Percentiles rank a stretch among this genome's conserved stretches.
phyloP scores from a whole-genome alignment of 2,113 vertebrate species.

The Thinocorus orbignyianus region DNA sequence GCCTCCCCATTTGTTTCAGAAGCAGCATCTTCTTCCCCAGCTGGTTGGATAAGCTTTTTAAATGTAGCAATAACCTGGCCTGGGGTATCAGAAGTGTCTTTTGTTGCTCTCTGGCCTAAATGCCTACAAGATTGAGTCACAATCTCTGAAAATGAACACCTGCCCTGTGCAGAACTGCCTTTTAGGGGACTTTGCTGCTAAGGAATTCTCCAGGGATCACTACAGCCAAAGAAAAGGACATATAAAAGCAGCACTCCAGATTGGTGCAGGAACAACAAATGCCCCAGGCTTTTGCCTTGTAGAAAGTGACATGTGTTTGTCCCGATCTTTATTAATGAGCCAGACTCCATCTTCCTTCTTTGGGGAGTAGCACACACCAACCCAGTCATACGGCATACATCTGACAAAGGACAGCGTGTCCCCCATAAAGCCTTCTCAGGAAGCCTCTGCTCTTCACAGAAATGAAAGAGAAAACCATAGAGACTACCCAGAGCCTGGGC shows the following conservation, averaged over 20 bases:
- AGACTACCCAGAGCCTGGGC: background rate
- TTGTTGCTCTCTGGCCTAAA: background rate
- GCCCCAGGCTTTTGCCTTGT: background rate
- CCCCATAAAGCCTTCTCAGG: background rate
- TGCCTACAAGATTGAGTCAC: background rate
- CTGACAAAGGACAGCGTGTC: background rate
- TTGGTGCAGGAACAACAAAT: background rate
- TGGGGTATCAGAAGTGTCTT: background rate
- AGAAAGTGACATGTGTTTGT: background rate
- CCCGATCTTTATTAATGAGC: background rate
- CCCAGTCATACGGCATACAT: background rate
- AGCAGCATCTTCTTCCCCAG: background rate
- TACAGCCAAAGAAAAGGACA: background rate
- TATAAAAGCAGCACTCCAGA: slow-evolving; percentile 14
- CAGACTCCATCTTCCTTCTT: background rate
- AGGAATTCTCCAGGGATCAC: background rate
- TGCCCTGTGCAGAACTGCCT: background rate
- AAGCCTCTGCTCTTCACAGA: background rate
- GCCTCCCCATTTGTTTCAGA: background rate
- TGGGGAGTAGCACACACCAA: background rate
- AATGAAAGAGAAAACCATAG: background rate
- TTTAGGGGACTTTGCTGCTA: background rate
- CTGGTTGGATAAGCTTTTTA: background rate
- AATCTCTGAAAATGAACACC: background rate
- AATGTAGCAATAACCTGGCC: background rate